Base-by-base conservation (phyloP, 2,888 invertebrate genomes). In the Slavum lentiscoides region DNA sequence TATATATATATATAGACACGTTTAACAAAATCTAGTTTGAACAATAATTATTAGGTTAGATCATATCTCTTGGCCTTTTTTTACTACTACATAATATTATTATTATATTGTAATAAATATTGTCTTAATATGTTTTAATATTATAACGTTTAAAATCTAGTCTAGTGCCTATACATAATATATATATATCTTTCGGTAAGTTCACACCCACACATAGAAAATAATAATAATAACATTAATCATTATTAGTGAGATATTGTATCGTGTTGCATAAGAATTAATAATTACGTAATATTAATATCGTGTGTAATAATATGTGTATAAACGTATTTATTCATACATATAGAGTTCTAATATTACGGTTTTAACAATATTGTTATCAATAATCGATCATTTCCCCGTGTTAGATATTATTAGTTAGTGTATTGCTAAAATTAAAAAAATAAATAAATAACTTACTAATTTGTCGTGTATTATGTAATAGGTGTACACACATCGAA, bases 161-260 rank as follows among this genome's bases (percentile, higher is more conserved):
- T 76, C 75, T 76, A 76, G 68, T 76, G 23, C 23, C 75, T 49
- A 68, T 39, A 70, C 11, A 49, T 49, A 13, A 49, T 75, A 75
- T 66, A 8, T 59, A 64, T 66, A 55, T 17, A 53, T 74, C 21
- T 75, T 75, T 43, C 43, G 37, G 39, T 70, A 37, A 49, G 13
- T 49, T 62, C 30, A 64, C 21, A 62, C 23, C 19, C 19, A 62
- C 49, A 19, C 66, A 43, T 19, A 1, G 13, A 8, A 13, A 59
- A 76, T 68, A 59, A 58, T 11, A 59, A 43, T 43, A 21, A 8
- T 61, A 13, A 61, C 61, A 13, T 39, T 75, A 58, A 75, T 75
- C 75, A 49, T 68, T 68, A 76, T 59, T 76, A 76, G 68, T 76
- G 75, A 76, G 75, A 76, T 68, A 30, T n/a, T n/a, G n/a, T 75